These are phyloP conservation scores for Pyrgilauda ruficollis DNA, from an alignment of 2,113 vertebrate species.

Conservation along the genomic window DNA sequence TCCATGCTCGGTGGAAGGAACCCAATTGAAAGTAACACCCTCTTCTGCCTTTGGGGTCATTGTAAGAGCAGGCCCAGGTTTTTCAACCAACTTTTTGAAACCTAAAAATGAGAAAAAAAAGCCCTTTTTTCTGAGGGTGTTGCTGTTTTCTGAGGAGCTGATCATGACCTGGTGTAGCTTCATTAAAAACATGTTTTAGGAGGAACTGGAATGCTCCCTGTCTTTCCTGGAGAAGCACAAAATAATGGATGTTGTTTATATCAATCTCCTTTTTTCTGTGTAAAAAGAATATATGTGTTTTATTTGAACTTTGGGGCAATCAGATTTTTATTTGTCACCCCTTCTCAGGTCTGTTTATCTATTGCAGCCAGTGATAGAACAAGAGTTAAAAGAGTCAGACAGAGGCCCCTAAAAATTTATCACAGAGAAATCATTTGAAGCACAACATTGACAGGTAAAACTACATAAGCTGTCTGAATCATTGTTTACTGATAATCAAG, in stretches of 20 bases:
- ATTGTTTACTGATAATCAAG: background rate
- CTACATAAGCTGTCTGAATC: background rate
- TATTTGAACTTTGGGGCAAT: background rate
- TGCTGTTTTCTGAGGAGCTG: background rate
- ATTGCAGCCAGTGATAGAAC: background rate
- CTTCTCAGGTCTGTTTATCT: background rate
- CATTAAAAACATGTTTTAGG: background rate
- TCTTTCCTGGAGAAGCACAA: constrained; percentile 18
- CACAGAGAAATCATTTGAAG: background rate
- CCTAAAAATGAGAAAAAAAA: background rate
- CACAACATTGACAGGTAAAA: background rate
- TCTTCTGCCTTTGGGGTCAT: background rate
- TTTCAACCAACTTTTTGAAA: background rate
- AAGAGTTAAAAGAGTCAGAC: background rate
- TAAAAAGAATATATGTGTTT: background rate
- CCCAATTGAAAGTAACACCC: background rate
- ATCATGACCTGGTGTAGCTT: background rate
- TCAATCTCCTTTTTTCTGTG: background rate
- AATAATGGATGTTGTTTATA: background rate
- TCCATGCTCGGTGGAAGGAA: background rate
- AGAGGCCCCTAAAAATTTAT: background rate
- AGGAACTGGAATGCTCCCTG: background rate
- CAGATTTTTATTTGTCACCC: background rate
- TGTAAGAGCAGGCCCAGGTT: background rate
- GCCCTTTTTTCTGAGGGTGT: background rate